Evolutionary conservation across 1,140 invertebrate genomes (phyloP), one percentile per base, ranked within the genome.

Genomic region (Drosophila triauraria): DNA sequence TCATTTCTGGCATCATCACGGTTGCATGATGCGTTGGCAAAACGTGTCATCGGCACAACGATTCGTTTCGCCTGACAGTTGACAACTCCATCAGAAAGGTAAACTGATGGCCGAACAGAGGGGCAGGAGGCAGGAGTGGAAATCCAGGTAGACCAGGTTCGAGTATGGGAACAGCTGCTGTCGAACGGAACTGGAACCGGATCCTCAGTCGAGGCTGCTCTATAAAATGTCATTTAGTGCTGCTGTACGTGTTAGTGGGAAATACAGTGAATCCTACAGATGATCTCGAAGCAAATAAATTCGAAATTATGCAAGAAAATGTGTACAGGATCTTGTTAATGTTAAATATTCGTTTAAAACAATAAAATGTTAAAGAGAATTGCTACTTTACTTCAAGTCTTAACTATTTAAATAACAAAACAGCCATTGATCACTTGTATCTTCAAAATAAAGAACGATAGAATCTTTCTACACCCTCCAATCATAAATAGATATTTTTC

Each of bases 21-120:
- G 76, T 61, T 80, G 77, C 60, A 80, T 80, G 77, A 88, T 88
- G 83, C 82, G 83, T 74, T 88, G 80, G 84, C 83, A 80, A 78
- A 87, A 87, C 84, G 83, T 87, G 83, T 87, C 83, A 88, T 59
- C 76, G 63, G 44, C 61, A 59, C 40, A 44, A 60, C 68, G 44
- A 60, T 59, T 72, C 69, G 65, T 59, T 71, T 53, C 68, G 30
- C 54, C 35, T 71, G 51, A 63, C 69, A 74, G 68, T 58, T 75
- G 69, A 76, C 70, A 74, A 76, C 69, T 74, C 70, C 46, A 74
- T 74, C 70, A 60, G 58, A 74, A 72, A 44, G 67, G 63, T 56
- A 70, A 68, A n/a, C 63, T 68, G 67, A 70, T 70, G 62, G 40
- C 35, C 47, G 23, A 8, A 12, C 15, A 20, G 38, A 47, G 61